Evolutionary conservation across 2,888 invertebrate species (phyloP).

Genomic region (Cerceris rybyensis): DNA sequence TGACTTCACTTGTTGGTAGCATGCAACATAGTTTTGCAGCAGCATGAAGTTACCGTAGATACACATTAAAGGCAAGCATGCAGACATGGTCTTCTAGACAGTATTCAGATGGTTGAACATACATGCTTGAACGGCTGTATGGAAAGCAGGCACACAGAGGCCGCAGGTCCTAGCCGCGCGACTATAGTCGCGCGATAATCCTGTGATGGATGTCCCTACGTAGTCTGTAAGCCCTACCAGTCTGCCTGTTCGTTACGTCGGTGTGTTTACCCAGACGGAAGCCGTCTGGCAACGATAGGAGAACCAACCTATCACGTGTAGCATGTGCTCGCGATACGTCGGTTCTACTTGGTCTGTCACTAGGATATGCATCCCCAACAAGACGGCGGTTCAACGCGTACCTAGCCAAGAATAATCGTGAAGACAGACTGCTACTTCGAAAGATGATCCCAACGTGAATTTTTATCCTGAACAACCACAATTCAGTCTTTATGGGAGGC

Average conservation of each 20-base stretch:
- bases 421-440: conserved; percentile 16
- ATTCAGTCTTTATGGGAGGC: no score
- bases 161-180: conserved; percentile 53
- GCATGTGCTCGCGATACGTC: conserved; percentile 47
- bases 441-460: not conserved
- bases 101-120: conserved; percentile 42
- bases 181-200: conserved; percentile 73
- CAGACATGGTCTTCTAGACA: conserved; percentile 39
- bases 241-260: conserved; percentile 54
- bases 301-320: conserved; percentile 57
- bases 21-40: no score
- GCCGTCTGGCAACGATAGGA: conserved; percentile 75
- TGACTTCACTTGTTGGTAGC: no score
- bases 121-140: conserved; percentile 45
- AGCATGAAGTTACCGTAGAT: conserved; percentile 25
- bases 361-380: conserved; percentile 46
- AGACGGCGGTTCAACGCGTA: conserved; percentile 45
- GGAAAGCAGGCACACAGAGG: conserved; percentile 21
- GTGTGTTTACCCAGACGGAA: conserved; percentile 80
- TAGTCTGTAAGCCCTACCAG: conserved; percentile 65
- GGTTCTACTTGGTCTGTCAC: conserved; percentile 52
- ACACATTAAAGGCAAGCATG: conserved; percentile 23
- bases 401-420: conserved; percentile 47
- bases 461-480: no score
- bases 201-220: conserved; percentile 78